A percentile compares a stretch with the other conserved stretches of the same genome.
Conservation (phyloP, 2,797 vertebrate species). For the Smutsia temminckii region DNA sequence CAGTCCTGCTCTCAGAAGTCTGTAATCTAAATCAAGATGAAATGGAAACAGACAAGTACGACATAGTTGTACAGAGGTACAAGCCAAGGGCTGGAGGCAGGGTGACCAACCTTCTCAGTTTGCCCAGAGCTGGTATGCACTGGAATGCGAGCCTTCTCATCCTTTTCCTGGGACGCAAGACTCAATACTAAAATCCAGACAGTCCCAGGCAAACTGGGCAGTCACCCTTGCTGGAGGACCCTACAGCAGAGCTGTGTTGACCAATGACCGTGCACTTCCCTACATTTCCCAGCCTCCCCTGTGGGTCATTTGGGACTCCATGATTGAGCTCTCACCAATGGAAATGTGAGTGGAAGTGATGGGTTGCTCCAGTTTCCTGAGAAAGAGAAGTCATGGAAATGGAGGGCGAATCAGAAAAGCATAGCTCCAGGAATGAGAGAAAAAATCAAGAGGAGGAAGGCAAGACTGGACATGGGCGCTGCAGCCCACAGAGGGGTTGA, state of each 20-base stretch:
- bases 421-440: neutral
- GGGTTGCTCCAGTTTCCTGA: neutral
- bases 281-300: neutral
- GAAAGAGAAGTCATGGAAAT: neutral
- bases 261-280: neutral
- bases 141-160: neutral
- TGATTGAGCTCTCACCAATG: neutral
- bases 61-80: neutral
- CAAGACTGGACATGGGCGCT: neutral
- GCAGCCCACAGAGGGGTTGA: neutral
- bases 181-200: neutral
- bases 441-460: neutral
- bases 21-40: neutral
- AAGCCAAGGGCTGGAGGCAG: neutral
- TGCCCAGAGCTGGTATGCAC: neutral
- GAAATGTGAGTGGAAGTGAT: neutral
- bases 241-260: neutral
- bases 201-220: neutral
- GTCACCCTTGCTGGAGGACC: neutral
- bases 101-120: neutral
- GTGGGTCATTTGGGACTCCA: neutral
- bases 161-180: neutral
- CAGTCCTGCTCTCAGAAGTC: neutral
- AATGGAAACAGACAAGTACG: neutral
- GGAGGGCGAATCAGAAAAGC: neutral